These are phyloP conservation scores for Dendrolimus punctatus DNA, from an alignment of 1,140 invertebrate genomes.

Conservation along the genomic window DNA sequence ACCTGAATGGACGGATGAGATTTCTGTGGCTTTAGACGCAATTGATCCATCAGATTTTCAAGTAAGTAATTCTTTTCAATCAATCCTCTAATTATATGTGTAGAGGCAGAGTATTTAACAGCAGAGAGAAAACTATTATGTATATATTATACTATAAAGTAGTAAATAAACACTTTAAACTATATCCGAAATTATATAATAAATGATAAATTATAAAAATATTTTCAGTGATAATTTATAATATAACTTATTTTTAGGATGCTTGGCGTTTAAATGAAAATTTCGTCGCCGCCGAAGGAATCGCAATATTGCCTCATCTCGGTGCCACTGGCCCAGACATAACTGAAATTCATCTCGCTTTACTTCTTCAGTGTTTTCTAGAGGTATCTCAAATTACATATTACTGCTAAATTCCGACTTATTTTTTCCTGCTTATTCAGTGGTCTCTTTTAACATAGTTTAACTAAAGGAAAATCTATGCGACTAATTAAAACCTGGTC, in stretches of 20 bases:
- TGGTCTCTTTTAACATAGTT: too few species aligned
- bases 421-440: too few species aligned
- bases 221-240: background rate
- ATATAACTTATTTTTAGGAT: constrained; percentile 70
- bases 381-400: constrained; percentile 59
- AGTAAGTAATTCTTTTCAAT: constrained; percentile 27
- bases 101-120: too few species aligned
- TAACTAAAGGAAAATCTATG: too few species aligned
- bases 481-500: too few species aligned
- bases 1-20: constrained; percentile 94
- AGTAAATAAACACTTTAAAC: too few species aligned
- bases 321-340: constrained; percentile 89
- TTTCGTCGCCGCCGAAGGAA: constrained; percentile 92
- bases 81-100: too few species aligned
- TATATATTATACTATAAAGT: too few species aligned
- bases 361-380: constrained; percentile 90
- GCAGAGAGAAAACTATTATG: too few species aligned
- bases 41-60: constrained; percentile 87
- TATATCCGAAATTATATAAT: too few species aligned
- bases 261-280: constrained; percentile 92
- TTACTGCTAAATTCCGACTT: too few species aligned
- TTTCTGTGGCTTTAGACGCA: constrained; percentile 87
- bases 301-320: constrained; percentile 85
- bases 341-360: constrained; percentile 90
- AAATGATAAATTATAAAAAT: too few species aligned